Evolutionary conservation across 2,888 invertebrate genomes (phyloP).

Genomic region (Macrophya annulata): DNA sequence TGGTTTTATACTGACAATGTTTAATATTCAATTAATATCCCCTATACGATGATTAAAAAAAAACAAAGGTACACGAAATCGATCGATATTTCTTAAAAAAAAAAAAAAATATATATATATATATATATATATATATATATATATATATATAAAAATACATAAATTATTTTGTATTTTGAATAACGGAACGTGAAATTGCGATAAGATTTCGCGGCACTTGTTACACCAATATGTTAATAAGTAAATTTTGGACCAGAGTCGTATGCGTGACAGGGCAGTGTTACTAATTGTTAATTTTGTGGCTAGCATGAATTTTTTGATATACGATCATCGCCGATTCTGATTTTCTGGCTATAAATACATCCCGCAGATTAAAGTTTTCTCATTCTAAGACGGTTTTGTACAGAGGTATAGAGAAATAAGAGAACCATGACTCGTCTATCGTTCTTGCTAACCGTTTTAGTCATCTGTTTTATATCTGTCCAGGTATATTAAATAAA

Average conservation of each 20-base stretch:
- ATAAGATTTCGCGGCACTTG: neutral
- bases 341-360: neutral
- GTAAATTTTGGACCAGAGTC: neutral
- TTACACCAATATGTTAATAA: neutral
- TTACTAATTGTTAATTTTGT: neutral
- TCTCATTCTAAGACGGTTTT: neutral
- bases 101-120: too few species aligned
- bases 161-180: neutral
- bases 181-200: neutral
- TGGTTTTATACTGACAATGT: too few species aligned
- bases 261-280: neutral
- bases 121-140: too few species aligned
- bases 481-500: neutral
- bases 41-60: too few species aligned
- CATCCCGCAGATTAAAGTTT: too few species aligned
- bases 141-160: too few species aligned
- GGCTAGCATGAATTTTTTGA: neutral
- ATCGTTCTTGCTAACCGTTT: neutral
- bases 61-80: too few species aligned
- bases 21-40: too few species aligned
- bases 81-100: too few species aligned
- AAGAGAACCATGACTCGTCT: neutral
- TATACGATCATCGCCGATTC: neutral
- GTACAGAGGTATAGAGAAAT: neutral
- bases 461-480: neutral